Evolutionary conservation across 92 coral and sea anemone species (phyloP), one percentile per base, ranked within the genome.

Genomic region (Epizoanthus illoricatus): DNA sequence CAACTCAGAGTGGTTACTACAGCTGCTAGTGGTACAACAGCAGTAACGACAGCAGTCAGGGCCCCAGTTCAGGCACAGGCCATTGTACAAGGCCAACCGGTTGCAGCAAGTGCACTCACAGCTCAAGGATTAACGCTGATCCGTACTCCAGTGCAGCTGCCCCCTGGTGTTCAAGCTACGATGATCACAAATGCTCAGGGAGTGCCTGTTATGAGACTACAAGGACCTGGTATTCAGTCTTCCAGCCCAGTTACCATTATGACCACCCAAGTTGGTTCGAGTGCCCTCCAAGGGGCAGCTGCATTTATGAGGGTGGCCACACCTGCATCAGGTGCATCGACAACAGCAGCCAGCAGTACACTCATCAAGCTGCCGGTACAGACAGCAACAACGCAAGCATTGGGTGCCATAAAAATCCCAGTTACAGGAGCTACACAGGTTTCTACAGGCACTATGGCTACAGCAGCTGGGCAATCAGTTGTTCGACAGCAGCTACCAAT

Each of bases 181-280:
- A 90, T 94, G 94, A 92, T 92, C 45, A 92, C 98, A 19, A 97
- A 94, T 65, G 93, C 99, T 4, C 98, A 97, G 74, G 99, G 98
- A 52, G 86, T 94, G 17, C 97, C 98, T 52, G 94, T 97, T 7
- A 92, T 97, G 93, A 92, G 95, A 75, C 94, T 97, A 40, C 97
- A 97, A 55, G 97, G 94, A 3, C 88, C 97, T 3, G 97, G 97
- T 39, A 84, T 93, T 56, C 94, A 91, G 69, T 90, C 92, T 7
- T 78, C 88, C 13, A 86, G 89, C 39, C 94, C 98, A 0, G 89
- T 92, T 1, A 94, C 94, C 5, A 21, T 90, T 13, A 81, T 92
- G 86, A 92, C 93, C 5, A 76, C 90, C 43, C 98, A 91, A 69
- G 95, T 92, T 18, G 92, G 96, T 16, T 84, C 90, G 3, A 74